Conservation (phyloP, 2,113 vertebrate species). For the Tachysurus vachellii region DNA sequence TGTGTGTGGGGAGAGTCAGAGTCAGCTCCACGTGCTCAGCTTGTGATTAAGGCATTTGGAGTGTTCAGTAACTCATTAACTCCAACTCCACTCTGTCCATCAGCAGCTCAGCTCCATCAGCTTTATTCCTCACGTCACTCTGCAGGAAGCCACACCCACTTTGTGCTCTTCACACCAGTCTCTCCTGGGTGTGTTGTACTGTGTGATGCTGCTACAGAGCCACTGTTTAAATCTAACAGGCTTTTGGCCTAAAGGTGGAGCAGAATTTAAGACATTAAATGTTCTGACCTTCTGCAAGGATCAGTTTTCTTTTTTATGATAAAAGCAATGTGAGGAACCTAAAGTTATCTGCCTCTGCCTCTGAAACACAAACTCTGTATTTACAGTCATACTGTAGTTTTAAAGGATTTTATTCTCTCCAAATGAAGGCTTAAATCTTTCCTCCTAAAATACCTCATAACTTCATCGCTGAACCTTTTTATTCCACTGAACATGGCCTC, state of each 20-base stretch:
- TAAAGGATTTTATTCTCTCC: neutral
- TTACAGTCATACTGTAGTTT: neutral
- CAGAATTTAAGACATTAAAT: neutral
- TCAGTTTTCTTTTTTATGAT: neutral
- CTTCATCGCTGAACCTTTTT: neutral
- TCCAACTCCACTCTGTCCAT: neutral
- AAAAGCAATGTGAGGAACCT: neutral
- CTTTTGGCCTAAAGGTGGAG: neutral
- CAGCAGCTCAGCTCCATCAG: neutral
- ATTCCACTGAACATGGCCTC: neutral
- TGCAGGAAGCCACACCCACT: neutral
- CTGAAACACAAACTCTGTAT: neutral
- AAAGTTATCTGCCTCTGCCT: neutral
- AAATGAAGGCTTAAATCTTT: neutral
- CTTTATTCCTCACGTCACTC: neutral
- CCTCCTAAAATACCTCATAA: neutral
- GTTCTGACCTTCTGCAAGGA: neutral
- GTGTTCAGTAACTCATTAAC: neutral
- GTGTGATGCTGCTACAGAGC: neutral
- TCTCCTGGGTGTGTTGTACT: neutral
- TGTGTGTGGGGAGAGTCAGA: neutral
- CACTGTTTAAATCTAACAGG: neutral
- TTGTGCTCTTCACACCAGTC: slow-evolving; percentile 24
- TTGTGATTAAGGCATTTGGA: slow-evolving; percentile 49
- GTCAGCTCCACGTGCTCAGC: neutral